Evolutionary conservation across 2,797 vertebrate species (phyloP).

Genomic region (Xenentodon cancila): DNA sequence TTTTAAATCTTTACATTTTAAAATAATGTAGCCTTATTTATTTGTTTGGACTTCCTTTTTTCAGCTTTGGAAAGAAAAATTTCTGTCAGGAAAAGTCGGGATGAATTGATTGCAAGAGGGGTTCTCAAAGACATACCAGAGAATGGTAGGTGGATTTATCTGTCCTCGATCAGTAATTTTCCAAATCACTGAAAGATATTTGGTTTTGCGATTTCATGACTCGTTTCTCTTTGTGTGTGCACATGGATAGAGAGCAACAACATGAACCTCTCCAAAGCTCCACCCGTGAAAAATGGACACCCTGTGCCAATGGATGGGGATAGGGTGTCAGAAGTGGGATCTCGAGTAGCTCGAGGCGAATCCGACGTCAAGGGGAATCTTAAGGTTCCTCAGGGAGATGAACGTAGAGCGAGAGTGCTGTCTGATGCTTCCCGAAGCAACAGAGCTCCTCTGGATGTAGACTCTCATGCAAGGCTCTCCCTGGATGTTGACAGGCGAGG

Average conservation of each 20-base stretch:
- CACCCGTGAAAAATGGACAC: slow-evolving; percentile 89
- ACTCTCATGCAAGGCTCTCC: slow-evolving; percentile 70
- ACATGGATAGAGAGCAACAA: slow-evolving; percentile 80
- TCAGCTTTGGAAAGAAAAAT: slow-evolving; percentile 95
- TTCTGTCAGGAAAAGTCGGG: slow-evolving; percentile 92
- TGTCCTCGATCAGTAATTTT: background rate
- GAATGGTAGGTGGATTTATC: slow-evolving; percentile 81
- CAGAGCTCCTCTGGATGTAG: slow-evolving; percentile 83
- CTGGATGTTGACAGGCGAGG: slow-evolving; percentile 63
- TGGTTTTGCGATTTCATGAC: background rate
- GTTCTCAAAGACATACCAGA: slow-evolving; percentile 92
- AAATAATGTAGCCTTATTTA: background rate
- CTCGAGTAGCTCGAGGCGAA: slow-evolving; percentile 54
- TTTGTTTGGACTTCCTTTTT: background rate
- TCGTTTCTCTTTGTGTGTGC: slow-evolving; percentile 11
- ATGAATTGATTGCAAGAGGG: slow-evolving; percentile 94
- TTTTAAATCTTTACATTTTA: background rate
- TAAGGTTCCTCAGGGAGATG: slow-evolving; percentile 63
- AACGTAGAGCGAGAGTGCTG: slow-evolving; percentile 58
- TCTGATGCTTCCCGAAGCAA: slow-evolving; percentile 79
- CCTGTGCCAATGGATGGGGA: slow-evolving; percentile 76
- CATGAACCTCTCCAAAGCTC: slow-evolving; percentile 76
- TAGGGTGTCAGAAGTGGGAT: slow-evolving; percentile 45
- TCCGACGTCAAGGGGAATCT: slow-evolving; percentile 63
- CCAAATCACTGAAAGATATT: background rate